Evolutionary conservation across 1,140 invertebrate species (phyloP), one percentile per base, ranked within the genome.

Genomic region (Magallana angulata): DNA sequence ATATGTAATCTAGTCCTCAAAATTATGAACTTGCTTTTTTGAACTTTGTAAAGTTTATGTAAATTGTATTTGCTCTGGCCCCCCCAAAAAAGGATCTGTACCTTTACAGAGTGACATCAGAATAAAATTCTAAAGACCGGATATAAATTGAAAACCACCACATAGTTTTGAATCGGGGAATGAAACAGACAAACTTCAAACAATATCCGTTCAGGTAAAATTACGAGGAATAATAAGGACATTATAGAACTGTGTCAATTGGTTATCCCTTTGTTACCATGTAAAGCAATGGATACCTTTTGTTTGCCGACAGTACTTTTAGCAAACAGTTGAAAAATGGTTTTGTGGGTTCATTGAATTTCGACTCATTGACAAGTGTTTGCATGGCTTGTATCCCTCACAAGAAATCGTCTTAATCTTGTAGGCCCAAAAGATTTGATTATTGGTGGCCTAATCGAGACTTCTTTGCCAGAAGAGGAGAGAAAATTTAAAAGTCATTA

Each of bases 341-440:
- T 24, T 24, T 11, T 76, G 68, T 76, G 68, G 68, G 36, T 30
- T 76, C 24, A 76, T 76, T 76, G 24, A 9, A 12, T 76, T 76
- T 76, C 68, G 36, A 30, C 24, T 76, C 68, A 9, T 76, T 36
- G 68, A 30, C 68, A 76, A 76, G 68, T 76, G 68, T 76, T 76
- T 76, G 68, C 68, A 12, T 12, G 68, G 24, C 68, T 76, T 36
- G 24, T 76, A 76, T 18, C 68, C 68, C 11, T 24, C 60, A 16
- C 14, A 30, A 30, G 24, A 76, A 76, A 76, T 76, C 68, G 12
- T 30, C 68, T 76, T 76, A 76, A 76, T 76, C 68, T 30, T 76
- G 68, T 76, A 76, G 68, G 68, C 68, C 36, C 24, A 12, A 48
- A 30, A 76, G 36, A 76, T 76, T 76, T 76, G 68, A 76, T 76